Percentiles rank a stretch among this genome's conserved stretches.
phyloP scores from a whole-genome alignment of 2,113 vertebrate genomes.

The Muntiacus reevesi region DNA sequence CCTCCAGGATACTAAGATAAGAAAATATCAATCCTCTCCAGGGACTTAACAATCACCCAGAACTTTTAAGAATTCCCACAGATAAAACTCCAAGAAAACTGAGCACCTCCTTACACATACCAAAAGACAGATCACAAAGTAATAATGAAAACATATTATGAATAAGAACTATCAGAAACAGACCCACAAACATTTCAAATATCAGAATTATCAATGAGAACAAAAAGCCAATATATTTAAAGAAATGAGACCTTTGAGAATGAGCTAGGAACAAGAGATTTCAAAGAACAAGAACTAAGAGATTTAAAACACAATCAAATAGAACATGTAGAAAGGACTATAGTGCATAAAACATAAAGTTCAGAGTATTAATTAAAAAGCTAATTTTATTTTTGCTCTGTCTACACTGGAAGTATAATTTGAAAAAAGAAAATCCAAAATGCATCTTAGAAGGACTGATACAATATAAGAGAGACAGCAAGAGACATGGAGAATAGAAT shows the following conservation, averaged over 20 bases:
- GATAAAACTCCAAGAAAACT: not conserved
- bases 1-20: not conserved
- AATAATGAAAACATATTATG: not conserved
- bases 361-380: not conserved
- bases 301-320: not conserved
- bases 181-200: not conserved
- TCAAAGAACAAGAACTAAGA: not conserved
- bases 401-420: not conserved
- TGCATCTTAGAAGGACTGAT: not conserved
- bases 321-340: not conserved
- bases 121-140: conserved; percentile 9
- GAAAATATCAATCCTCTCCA: not conserved
- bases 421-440: not conserved
- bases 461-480: not conserved
- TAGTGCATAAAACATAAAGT: not conserved
- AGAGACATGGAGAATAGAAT: not conserved
- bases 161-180: not conserved
- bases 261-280: not conserved
- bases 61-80: not conserved
- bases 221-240: not conserved
- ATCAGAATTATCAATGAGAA: not conserved
- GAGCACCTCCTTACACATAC: not conserved
- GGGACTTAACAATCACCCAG: not conserved
- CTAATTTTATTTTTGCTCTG: not conserved
- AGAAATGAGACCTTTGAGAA: not conserved